These are phyloP conservation scores for Apodemia hepburni DNA, from an alignment of 2,888 invertebrate genomes.

Conservation along the genomic window DNA sequence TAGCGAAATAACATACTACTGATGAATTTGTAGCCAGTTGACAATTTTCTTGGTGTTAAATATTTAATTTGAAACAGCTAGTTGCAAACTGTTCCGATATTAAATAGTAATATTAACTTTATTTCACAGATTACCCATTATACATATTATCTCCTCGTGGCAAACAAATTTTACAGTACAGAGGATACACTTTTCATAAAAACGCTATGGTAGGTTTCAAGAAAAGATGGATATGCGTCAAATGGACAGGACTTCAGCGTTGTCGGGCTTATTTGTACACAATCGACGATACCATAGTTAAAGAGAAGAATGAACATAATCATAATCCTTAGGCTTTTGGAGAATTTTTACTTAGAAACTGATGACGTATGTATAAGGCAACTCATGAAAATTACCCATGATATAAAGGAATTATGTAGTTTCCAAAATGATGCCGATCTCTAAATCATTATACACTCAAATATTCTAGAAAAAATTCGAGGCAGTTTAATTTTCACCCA, in stretches of 20 bases:
- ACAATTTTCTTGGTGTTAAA: too few relatives aligned
- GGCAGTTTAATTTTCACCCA: too few relatives aligned
- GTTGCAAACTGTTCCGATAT: too few relatives aligned
- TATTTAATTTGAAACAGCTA: too few relatives aligned
- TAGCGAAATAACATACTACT: background rate
- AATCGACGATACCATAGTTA: slow-evolving; percentile 37
- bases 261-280: slow-evolving; percentile 40
- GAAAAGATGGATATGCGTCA: slow-evolving; percentile 31
- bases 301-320: slow-evolving; percentile 31
- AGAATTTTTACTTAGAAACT: too few relatives aligned
- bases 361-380: too few relatives aligned
- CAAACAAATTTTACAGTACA: slow-evolving; percentile 37
- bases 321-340: slow-evolving; percentile 18
- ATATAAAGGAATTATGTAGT: too few relatives aligned
- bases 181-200: slow-evolving; percentile 35
- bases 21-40: background rate
- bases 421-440: too few relatives aligned
- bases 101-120: background rate
- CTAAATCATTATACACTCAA: too few relatives aligned
- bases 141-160: slow-evolving; percentile 28
- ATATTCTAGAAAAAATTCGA: too few relatives aligned
- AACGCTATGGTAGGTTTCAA: slow-evolving; percentile 21
- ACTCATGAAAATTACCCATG: too few relatives aligned
- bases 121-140: slow-evolving; percentile 19
- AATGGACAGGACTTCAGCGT: slow-evolving; percentile 29